Evolutionary conservation across 2,113 vertebrate species (phyloP).

Genomic region (Mohoua ochrocephala): DNA sequence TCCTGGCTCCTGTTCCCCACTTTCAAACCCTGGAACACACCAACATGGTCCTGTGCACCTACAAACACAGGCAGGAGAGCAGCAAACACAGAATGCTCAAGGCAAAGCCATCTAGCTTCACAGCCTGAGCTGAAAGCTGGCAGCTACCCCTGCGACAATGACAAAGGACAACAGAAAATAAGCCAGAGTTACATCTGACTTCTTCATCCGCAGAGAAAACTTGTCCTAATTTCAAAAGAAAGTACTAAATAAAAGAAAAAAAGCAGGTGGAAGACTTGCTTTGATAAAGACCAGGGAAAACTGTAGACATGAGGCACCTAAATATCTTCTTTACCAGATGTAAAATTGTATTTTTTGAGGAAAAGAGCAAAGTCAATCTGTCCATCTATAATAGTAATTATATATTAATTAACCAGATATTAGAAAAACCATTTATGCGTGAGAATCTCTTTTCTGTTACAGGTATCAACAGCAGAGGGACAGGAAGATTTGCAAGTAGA

Average conservation of each 20-base stretch:
- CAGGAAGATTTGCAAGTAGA: neutral
- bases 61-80: neutral
- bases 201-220: neutral
- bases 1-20: neutral
- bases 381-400: neutral
- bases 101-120: neutral
- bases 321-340: neutral
- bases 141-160: neutral
- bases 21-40: neutral
- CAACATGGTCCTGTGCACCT: neutral
- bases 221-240: neutral
- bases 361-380: neutral
- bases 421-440: neutral
- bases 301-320: fast-evolving
- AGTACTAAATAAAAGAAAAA: neutral
- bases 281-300: neutral
- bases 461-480: neutral
- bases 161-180: neutral
- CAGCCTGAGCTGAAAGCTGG: neutral
- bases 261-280: neutral
- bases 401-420: neutral
- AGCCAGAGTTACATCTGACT: neutral
- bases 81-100: neutral
- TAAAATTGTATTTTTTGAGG: neutral
- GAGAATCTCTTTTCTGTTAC: neutral